Percentiles rank a stretch among this genome's conserved stretches.
These are phyloP conservation scores for Syngnathus acus DNA, from an alignment of 2,797 vertebrate species.

Conservation along the genomic window DNA sequence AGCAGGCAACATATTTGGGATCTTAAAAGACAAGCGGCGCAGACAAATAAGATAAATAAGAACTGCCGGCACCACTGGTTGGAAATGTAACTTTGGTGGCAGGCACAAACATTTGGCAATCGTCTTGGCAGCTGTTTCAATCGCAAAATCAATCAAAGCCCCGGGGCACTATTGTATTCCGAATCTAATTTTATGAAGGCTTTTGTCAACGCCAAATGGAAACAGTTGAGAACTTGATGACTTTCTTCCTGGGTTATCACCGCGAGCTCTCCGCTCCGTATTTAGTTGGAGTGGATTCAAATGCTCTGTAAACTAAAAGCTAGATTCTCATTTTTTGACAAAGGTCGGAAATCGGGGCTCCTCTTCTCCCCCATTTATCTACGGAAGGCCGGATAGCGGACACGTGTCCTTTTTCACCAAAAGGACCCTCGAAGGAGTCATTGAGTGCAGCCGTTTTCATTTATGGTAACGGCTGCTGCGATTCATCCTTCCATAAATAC, in stretches of 20 bases:
- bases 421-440: constrained; percentile 14
- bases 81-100: neutral
- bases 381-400: constrained; percentile 39
- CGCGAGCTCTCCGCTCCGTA: neutral
- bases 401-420: constrained; percentile 25
- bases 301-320: constrained; percentile 17
- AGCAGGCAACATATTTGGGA: neutral
- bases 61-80: neutral
- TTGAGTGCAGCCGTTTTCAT: constrained; percentile 15
- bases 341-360: constrained; percentile 25
- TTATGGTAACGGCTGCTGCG: neutral
- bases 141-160: neutral
- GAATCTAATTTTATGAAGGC: neutral
- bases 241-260: constrained; percentile 38
- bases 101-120: neutral
- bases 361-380: constrained; percentile 12
- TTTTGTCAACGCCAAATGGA: neutral
- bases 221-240: constrained; percentile 8
- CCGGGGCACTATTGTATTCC: neutral
- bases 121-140: neutral
- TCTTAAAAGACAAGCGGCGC: neutral
- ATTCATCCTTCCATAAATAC: neutral
- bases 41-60: neutral
- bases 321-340: constrained; percentile 18
- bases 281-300: constrained; percentile 20